Conservation (phyloP, 2,113 vertebrate genomes). For the Eretmochelys imbricata region DNA sequence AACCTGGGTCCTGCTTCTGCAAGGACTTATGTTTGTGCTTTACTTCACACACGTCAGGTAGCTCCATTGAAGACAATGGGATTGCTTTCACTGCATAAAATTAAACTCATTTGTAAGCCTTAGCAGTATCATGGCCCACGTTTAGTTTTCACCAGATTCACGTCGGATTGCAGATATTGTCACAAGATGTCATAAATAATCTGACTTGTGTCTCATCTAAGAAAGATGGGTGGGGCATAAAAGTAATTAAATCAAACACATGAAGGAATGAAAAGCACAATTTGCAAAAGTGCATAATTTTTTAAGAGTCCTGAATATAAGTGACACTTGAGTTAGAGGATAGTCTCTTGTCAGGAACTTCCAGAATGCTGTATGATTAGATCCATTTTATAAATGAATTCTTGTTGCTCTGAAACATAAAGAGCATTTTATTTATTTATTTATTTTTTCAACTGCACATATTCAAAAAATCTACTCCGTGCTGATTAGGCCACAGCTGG, state of each 20-base stretch:
- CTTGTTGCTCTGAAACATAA: not conserved
- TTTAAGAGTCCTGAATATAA: not conserved
- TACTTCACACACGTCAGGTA: not conserved
- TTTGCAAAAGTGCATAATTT: not conserved
- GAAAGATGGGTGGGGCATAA: not conserved
- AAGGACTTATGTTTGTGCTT: not conserved
- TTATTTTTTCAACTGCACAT: no score
- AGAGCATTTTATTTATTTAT: not conserved
- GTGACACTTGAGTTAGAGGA: not conserved
- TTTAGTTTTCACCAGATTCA: not conserved
- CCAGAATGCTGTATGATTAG: not conserved
- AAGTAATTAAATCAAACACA: not conserved
- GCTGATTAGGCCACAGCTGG: no score
- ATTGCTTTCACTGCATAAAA: not conserved
- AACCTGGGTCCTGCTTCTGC: not conserved
- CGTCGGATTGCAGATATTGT: not conserved
- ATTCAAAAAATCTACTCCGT: no score
- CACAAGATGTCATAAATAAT: not conserved
- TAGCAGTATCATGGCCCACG: not conserved
- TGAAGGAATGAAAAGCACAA: not conserved
- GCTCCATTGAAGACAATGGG: not conserved
- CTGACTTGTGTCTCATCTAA: not conserved
- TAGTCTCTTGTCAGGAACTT: not conserved
- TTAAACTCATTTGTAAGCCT: not conserved
- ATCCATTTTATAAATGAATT: not conserved